Base-by-base conservation (phyloP, 2,113 vertebrate genomes). In the Enhydra lutris region DNA sequence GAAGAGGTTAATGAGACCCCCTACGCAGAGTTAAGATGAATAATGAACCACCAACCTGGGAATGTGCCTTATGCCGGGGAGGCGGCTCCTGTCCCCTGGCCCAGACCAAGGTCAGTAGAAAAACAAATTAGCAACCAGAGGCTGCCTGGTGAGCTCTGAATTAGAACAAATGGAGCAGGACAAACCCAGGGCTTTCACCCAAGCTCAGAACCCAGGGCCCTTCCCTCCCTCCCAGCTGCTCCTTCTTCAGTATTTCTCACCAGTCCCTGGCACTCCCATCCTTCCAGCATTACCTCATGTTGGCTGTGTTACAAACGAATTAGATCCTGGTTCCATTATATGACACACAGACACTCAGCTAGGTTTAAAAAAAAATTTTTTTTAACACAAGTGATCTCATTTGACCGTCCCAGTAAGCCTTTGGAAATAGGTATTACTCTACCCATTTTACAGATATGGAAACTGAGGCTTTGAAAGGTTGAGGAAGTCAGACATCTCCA, bases 271-370 rank as follows among this genome's bases (percentile, higher is more conserved):
- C 13, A 4, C 55, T 21, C 88, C 91, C 50, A 7, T 36, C 65
- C 82, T 73, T 52, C 65, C 65, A 17, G 39, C 63, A 73, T 89
- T 61, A 82, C 65, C 89, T 95, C 73, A 63, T 87, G 57, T 15
- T 89, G 96, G 93, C 95, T 73, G 34, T 3, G 20, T 91, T 45
- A 67, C 82, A 89, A 29, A 85, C 13, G 65, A 90, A 74, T 95
- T 71, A 13, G 21, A 69, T 34, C 81, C 82, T 45, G 4, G 9
- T 78, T 93, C 92, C 57, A 91, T 45, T 81, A 29, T 20, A 34
- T 59, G 84, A 67, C 69, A 74, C 42, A 57, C n/a, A 45, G 74
- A 91, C 24, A 55, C 18, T 63, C 55, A 18, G n/a, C 21, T 13
- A 67, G 74, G 23, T 8, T 13, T 1, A 7, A 74, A 42, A 74